Base-by-base conservation (phyloP, 2,113 vertebrate species). In the Neofelis nebulosa region DNA sequence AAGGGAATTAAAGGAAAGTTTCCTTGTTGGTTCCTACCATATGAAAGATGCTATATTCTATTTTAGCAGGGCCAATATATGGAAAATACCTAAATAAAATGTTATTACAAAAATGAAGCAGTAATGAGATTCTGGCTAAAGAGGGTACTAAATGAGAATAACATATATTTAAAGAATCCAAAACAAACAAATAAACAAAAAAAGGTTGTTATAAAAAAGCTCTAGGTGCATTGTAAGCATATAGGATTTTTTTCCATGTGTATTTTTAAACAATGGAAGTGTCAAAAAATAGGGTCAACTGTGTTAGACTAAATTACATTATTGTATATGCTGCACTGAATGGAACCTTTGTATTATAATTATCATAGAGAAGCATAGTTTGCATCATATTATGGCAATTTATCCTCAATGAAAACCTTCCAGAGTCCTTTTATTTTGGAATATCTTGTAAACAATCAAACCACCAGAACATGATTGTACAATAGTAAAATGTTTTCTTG, bases 1-100 rank as follows among this genome's bases (percentile, higher is more conserved):
- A 99, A 99, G 98, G 98, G 98, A 99, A 98, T 99, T 98, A 99
- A 99, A 99, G 98, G 98, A 98, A 99, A 98, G 98, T 98, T 99
- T 99, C 98, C 98, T 98, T 96, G 97, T 98, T 99, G 99, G 97
- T 99, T 99, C 96, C 99, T 99, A 99, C 98, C 97, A 98, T 99
- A 99, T 98, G 98, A 99, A 99, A 99, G 98, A 99, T 98, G 98
- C 99, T 99, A 99, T 99, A 99, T 98, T 98, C 99, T 99, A 99
- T 99, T 98, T 99, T 99, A 99, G 99, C 99, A 99, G 99, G 99
- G 99, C 99, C 99, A 99, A 99, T 99, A 99, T 99, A 99, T 98
- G 98, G 98, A 99, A 99, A 99, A 98, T 98, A 98, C 98, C 99
- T 99, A 99, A 99, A 99, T 99, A 99, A 99, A 99, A 99, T 97